Conservation (phyloP, 2,888 invertebrate species). For the Zaprionus obscuricornis region DNA sequence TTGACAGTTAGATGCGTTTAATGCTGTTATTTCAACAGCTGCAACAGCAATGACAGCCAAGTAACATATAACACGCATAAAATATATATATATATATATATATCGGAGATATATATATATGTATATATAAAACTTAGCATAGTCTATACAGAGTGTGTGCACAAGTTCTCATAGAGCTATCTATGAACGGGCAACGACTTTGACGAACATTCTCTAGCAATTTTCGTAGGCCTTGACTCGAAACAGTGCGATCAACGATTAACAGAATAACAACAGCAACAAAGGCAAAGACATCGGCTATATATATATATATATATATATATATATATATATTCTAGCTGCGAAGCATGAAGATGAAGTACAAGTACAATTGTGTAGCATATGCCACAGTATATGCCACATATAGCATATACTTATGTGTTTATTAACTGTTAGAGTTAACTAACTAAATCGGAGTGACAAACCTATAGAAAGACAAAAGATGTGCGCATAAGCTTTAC, state of each 20-base stretch:
- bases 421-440: slow-evolving; percentile 78
- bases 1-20: slow-evolving; percentile 73
- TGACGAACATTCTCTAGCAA: slow-evolving; percentile 35
- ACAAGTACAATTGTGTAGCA: background rate
- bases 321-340: slow-evolving; percentile 33
- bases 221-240: slow-evolving; percentile 74
- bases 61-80: background rate
- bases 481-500: background rate
- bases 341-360: slow-evolving; percentile 61
- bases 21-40: slow-evolving; percentile 40
- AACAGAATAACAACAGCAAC: slow-evolving; percentile 32
- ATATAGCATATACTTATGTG: slow-evolving; percentile 43
- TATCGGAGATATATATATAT: background rate
- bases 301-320: too few relatives aligned
- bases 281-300: slow-evolving; percentile 41
- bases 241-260: slow-evolving; percentile 62
- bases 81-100: slow-evolving; percentile 2
- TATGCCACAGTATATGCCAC: slow-evolving; percentile 1
- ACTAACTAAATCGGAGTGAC: slow-evolving; percentile 74
- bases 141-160: too few relatives aligned
- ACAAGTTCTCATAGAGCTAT: slow-evolving; percentile 10
- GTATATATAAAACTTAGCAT: background rate
- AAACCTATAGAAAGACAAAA: slow-evolving; percentile 3
- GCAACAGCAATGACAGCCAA: slow-evolving; percentile 4
- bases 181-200: slow-evolving; percentile 13